Conservation (phyloP, 2,797 vertebrate genomes). For the Xenentodon cancila region DNA sequence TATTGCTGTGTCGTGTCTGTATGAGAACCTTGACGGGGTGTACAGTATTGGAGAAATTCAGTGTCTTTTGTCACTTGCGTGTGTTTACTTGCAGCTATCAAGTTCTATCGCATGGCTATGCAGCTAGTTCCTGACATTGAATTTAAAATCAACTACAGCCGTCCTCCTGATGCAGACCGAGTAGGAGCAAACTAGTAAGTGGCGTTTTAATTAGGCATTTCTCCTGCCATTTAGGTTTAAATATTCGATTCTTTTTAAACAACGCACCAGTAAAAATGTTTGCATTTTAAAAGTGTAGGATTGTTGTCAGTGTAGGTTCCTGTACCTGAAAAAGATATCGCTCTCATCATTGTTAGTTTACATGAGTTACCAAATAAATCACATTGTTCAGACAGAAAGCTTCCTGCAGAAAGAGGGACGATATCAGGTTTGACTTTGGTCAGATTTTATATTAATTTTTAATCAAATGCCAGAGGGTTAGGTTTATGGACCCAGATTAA, state of each 20-base stretch:
- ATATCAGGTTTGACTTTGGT: no score
- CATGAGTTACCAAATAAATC: no score
- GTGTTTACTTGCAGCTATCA: conserved; percentile 90
- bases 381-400: no score
- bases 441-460: no score
- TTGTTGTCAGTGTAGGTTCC: no score
- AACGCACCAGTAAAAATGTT: not conserved
- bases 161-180: conserved; percentile 89
- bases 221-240: not conserved
- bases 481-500: not conserved
- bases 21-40: not conserved
- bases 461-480: not conserved
- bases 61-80: not conserved
- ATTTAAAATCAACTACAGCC: conserved; percentile 95
- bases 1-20: not conserved
- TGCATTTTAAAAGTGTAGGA: no score
- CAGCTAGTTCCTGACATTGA: conserved; percentile 98
- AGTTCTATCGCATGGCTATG: conserved; percentile 98
- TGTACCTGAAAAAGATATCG: no score
- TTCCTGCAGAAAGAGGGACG: no score
- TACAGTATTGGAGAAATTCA: not conserved
- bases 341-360: no score
- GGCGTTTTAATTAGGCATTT: not conserved
- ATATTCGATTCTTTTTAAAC: not conserved
- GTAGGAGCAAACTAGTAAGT: conserved; percentile 90